Percentiles rank a stretch among this genome's conserved stretches.
Evolutionary conservation across 2,888 invertebrate genomes (phyloP).

Genomic region (Drosophila putrida): DNA sequence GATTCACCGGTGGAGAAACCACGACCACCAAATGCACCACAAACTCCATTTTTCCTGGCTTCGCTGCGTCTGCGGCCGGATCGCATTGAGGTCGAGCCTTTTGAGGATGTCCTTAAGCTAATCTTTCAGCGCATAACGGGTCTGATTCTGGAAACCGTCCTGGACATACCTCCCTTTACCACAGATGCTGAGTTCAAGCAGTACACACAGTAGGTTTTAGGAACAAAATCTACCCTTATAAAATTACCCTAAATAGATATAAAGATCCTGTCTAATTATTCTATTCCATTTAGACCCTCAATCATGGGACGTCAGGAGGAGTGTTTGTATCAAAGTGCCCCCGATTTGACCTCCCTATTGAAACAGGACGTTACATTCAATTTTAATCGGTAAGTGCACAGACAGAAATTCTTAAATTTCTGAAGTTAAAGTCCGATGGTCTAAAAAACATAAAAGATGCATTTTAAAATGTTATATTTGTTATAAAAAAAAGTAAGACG

Average conservation of each 20-base stretch:
- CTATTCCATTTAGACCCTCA: constrained; percentile 87
- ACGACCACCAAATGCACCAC: constrained; percentile 85
- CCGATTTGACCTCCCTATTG: constrained; percentile 90
- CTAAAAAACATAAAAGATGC: too few relatives aligned
- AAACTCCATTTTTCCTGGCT: constrained; percentile 86
- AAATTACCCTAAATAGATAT: too few relatives aligned
- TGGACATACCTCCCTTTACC: constrained; percentile 90
- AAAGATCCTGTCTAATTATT: neutral
- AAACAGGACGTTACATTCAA: constrained; percentile 87
- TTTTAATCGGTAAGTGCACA: constrained; percentile 71
- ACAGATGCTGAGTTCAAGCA: constrained; percentile 89
- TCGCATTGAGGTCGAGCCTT: constrained; percentile 86
- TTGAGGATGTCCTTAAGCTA: constrained; percentile 83
- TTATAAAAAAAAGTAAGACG: too few relatives aligned
- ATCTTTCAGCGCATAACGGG: constrained; percentile 80
- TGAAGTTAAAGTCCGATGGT: too few relatives aligned
- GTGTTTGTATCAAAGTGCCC: constrained; percentile 90
- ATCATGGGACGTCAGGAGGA: constrained; percentile 94
- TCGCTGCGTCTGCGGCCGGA: constrained; percentile 87
- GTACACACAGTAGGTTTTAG: constrained; percentile 89
- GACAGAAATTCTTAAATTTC: neutral
- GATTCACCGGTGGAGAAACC: constrained; percentile 86
- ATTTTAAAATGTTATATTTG: too few relatives aligned
- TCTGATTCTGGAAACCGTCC: constrained; percentile 87
- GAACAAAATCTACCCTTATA: too few relatives aligned